phyloP scores from a whole-genome alignment of 2,888 invertebrate genomes.

The Hypomecis atomaria region DNA sequence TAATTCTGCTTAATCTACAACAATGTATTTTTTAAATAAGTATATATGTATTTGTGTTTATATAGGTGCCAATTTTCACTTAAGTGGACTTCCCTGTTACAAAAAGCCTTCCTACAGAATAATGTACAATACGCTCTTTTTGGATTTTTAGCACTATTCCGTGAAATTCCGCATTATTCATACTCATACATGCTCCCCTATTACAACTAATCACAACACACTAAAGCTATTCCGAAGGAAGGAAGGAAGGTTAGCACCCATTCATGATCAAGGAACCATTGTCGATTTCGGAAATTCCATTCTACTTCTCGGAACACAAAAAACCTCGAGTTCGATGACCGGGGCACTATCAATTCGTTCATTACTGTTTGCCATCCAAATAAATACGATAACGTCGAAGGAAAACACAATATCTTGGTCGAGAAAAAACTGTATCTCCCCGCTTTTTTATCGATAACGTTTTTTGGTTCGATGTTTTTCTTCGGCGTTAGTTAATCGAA shows the following conservation, averaged over 20 bases:
- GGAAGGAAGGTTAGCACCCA: slow-evolving; percentile 17
- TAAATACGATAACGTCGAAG: slow-evolving; percentile 72
- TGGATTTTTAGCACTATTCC: too few relatives aligned
- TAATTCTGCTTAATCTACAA: too few relatives aligned
- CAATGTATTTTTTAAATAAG: too few relatives aligned
- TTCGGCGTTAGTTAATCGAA: slow-evolving; percentile 70
- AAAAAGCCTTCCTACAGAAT: too few relatives aligned
- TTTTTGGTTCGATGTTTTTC: slow-evolving; percentile 72
- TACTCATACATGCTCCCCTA: neutral
- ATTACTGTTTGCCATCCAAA: slow-evolving; percentile 54
- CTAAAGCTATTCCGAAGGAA: slow-evolving; percentile 1
- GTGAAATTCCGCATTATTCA: too few relatives aligned
- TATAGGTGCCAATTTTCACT: too few relatives aligned
- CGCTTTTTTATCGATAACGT: slow-evolving; percentile 65
- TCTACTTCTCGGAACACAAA: slow-evolving; percentile 41
- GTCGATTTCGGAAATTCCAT: slow-evolving; percentile 19
- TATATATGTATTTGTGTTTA: too few relatives aligned
- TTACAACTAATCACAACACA: neutral
- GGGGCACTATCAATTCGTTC: slow-evolving; percentile 43
- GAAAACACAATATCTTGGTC: slow-evolving; percentile 71
- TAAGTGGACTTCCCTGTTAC: too few relatives aligned
- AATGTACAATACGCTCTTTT: too few relatives aligned
- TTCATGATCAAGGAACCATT: slow-evolving; percentile 38
- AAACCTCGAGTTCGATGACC: slow-evolving; percentile 48
- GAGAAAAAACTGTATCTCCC: slow-evolving; percentile 66